Evolutionary conservation across 2,797 vertebrate genomes (phyloP).

Genomic region (Macropus fuliginosus): DNA sequence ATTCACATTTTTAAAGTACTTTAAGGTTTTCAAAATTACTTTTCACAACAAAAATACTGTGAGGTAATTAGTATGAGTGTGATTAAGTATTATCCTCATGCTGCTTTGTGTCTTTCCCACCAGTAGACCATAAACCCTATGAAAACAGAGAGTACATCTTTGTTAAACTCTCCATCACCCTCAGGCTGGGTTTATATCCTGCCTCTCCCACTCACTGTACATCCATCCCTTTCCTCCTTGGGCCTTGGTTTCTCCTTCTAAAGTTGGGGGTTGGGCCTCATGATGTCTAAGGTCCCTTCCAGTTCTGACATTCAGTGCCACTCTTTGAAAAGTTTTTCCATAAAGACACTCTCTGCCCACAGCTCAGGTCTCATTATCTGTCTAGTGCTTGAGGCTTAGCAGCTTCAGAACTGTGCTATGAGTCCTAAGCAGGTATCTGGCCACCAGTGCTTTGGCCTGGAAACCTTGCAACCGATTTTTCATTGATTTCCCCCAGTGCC

Average conservation of each 20-base stretch:
- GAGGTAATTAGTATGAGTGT: not conserved
- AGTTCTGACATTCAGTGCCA: not conserved
- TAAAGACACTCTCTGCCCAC: not conserved
- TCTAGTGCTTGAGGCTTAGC: not conserved
- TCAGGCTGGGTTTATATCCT: not conserved
- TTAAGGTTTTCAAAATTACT: not conserved
- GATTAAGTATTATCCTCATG: not conserved
- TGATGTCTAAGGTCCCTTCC: not conserved
- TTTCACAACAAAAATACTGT: not conserved
- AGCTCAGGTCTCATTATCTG: not conserved
- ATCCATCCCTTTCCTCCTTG: not conserved
- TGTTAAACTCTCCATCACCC: not conserved
- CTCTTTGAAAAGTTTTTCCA: not conserved
- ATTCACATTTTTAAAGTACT: not conserved
- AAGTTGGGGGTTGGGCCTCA: not conserved
- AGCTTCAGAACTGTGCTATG: not conserved
- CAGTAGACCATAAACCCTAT: not conserved
- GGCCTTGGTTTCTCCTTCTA: not conserved
- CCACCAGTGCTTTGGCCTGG: not conserved
- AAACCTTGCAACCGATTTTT: not conserved
- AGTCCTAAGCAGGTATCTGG: not conserved
- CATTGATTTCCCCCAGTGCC: not conserved
- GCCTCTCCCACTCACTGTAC: not conserved
- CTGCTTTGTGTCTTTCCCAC: not conserved
- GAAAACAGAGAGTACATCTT: not conserved